phyloP scores from a whole-genome alignment of 2,888 invertebrate species.

The Gandaritis pyraliata region DNA sequence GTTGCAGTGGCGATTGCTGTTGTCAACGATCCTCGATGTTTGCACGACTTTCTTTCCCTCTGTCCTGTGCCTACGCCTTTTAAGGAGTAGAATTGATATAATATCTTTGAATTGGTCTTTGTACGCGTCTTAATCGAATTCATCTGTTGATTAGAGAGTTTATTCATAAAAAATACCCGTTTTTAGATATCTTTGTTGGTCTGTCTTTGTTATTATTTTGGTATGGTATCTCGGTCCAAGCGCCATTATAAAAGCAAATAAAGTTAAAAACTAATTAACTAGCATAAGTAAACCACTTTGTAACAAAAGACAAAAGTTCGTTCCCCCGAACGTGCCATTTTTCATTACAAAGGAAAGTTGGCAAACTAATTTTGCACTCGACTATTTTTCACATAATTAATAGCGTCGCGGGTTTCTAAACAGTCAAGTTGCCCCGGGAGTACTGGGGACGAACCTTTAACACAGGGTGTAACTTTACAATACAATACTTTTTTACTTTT shows the following conservation, averaged over 20 bases:
- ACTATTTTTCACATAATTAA: slow-evolving; percentile 37
- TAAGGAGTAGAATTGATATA: too few species aligned
- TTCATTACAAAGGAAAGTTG: slow-evolving; percentile 35
- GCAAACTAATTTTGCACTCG: slow-evolving; percentile 38
- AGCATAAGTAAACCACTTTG: slow-evolving; percentile 23
- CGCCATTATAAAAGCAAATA: background rate
- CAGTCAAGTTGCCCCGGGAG: slow-evolving; percentile 27
- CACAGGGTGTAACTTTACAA: slow-evolving; percentile 10
- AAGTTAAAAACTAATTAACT: background rate
- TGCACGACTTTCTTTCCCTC: too few species aligned
- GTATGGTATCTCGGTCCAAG: background rate
- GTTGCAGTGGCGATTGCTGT: background rate
- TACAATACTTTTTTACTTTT: too few species aligned
- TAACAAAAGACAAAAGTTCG: slow-evolving; percentile 19
- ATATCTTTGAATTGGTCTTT: too few species aligned
- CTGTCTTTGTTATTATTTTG: too few species aligned
- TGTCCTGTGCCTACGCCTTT: too few species aligned
- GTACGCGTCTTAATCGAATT: too few species aligned
- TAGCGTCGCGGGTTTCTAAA: slow-evolving; percentile 30
- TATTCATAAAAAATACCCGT: too few species aligned
- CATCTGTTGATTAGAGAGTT: too few species aligned
- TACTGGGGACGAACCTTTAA: slow-evolving; percentile 3
- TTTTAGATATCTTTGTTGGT: too few species aligned
- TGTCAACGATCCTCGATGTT: too few species aligned
- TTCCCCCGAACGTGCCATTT: slow-evolving; percentile 28